Percentiles rank a stretch among this genome's conserved stretches.
Conservation (phyloP, 2,113 vertebrate genomes). For the Aptenodytes patagonicus region DNA sequence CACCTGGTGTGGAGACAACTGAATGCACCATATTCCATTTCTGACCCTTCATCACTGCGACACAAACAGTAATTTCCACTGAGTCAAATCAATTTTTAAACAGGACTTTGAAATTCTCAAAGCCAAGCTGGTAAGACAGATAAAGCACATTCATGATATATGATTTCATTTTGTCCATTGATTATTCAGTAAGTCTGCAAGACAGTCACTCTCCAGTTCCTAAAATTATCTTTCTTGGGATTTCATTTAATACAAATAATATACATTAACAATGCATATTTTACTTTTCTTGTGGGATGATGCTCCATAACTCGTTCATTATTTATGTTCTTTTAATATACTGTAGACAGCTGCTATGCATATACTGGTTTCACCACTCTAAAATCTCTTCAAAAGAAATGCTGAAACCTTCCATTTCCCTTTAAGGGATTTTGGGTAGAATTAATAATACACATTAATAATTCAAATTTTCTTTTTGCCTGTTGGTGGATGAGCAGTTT, state of each 20-base stretch:
- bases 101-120: neutral
- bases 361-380: neutral
- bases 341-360: neutral
- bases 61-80: neutral
- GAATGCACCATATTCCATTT: neutral
- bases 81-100: neutral
- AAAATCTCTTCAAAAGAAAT: neutral
- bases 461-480: conserved; percentile 35
- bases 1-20: fast-evolving
- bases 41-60: neutral
- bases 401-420: conserved; percentile 7
- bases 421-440: conserved; percentile 42
- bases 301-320: neutral
- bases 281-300: neutral
- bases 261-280: neutral
- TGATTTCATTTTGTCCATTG: neutral
- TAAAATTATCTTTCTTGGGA: neutral
- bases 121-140: neutral
- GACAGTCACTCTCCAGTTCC: neutral
- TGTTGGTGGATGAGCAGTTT: conserved; percentile 41
- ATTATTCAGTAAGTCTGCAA: neutral
- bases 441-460: conserved; percentile 57
- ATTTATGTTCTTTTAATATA: neutral
- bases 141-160: neutral
- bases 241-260: neutral